These are phyloP conservation scores for Sinocyclocheilus rhinocerous DNA, from an alignment of 2,113 vertebrate genomes.

Conservation along the genomic window DNA sequence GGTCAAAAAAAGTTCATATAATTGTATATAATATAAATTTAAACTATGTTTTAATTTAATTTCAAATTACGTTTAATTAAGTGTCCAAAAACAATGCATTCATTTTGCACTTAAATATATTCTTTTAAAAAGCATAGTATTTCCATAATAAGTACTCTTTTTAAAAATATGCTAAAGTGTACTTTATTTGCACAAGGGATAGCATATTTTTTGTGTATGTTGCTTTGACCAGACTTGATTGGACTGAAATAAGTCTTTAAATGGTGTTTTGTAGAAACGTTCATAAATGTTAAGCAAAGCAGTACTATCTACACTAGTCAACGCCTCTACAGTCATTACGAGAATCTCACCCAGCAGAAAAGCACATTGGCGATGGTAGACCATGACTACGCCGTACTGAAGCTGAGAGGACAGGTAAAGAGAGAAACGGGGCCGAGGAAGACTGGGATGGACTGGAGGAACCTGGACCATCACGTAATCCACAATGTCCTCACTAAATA, in stretches of 20 bases:
- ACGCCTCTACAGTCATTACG: background rate
- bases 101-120: no score
- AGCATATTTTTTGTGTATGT: background rate
- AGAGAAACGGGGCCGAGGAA: constrained; percentile 79
- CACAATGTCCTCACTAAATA: constrained; percentile 76
- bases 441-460: constrained; percentile 64
- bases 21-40: no score
- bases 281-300: background rate
- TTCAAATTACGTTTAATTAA: no score
- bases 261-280: background rate
- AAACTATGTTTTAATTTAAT: no score
- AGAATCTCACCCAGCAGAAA: constrained; percentile 78
- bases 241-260: background rate
- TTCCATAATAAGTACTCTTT: no score
- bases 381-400: constrained; percentile 81
- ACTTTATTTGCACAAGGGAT: no score
- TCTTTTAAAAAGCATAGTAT: no score
- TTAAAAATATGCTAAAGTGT: no score
- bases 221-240: background rate
- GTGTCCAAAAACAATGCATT: no score
- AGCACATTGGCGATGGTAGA: constrained; percentile 81
- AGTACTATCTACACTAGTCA: background rate
- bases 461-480: constrained; percentile 78
- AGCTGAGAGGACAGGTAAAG: constrained; percentile 86
- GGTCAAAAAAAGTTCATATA: background rate